Evolutionary conservation across 2,888 invertebrate species (phyloP).

Genomic region (Apomyelois bistriatella): DNA sequence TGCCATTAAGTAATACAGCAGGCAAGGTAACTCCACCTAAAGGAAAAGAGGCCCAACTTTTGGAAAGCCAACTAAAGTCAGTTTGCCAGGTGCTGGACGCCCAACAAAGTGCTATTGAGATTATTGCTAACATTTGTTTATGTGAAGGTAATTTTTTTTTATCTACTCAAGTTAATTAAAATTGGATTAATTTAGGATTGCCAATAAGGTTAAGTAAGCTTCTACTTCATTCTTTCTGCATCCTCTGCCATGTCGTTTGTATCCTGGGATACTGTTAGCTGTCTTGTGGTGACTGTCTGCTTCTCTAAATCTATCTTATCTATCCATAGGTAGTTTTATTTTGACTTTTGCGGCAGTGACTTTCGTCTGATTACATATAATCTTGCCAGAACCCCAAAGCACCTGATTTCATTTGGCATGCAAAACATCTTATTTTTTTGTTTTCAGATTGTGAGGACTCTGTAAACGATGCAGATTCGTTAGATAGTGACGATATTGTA

Average conservation of each 20-base stretch:
- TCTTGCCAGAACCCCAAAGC: too few relatives aligned
- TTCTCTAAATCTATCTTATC: background rate
- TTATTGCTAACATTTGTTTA: conserved; percentile 85
- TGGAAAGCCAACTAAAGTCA: conserved; percentile 71
- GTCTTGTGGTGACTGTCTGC: too few relatives aligned
- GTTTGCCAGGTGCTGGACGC: conserved; percentile 81
- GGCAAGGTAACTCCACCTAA: conserved; percentile 50
- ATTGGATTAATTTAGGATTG: too few relatives aligned
- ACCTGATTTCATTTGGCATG: too few relatives aligned
- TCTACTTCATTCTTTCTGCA: too few relatives aligned
- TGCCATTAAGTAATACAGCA: conserved; percentile 57
- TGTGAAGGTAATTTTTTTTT: conserved; percentile 73
- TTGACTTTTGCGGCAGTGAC: too few relatives aligned
- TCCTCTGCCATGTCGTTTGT: too few relatives aligned
- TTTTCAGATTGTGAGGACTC: conserved; percentile 50
- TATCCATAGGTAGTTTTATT: background rate
- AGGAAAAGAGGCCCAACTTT: conserved; percentile 55
- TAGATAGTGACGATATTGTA: conserved; percentile 59
- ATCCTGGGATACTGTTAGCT: too few relatives aligned
- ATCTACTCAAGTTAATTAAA: too few relatives aligned
- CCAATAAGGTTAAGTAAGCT: too few relatives aligned
- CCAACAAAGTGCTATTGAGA: conserved; percentile 85
- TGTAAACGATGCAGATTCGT: conserved; percentile 47
- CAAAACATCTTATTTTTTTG: background rate
- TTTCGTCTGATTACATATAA: too few relatives aligned